These are phyloP conservation scores for Pelosia muscerda DNA, from an alignment of 2,888 invertebrate species.

Conservation along the genomic window DNA sequence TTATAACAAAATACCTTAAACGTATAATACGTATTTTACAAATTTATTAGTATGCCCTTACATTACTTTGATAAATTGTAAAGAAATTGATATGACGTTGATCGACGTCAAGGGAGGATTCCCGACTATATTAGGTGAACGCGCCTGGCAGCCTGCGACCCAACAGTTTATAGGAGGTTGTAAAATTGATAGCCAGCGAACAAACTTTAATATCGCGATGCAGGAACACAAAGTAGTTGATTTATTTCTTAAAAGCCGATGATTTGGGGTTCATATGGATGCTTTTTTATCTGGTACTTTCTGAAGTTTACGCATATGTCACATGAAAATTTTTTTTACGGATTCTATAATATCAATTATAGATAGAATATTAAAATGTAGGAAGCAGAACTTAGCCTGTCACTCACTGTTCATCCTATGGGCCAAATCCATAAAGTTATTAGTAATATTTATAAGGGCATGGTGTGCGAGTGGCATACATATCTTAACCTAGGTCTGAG, in stretches of 20 bases:
- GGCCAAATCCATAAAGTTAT: too few relatives aligned
- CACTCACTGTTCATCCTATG: too few relatives aligned
- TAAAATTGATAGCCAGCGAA: neutral
- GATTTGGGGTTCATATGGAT: too few relatives aligned
- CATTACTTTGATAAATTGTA: conserved; percentile 1
- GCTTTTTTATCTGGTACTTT: too few relatives aligned
- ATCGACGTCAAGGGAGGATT: neutral
- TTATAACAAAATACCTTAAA: neutral
- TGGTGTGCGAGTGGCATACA: too few relatives aligned
- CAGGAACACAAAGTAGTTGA: neutral
- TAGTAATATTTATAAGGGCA: too few relatives aligned
- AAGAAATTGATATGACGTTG: conserved; percentile 4
- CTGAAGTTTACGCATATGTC: too few relatives aligned
- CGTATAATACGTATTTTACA: neutral
- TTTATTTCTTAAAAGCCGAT: neutral
- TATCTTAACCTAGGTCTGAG: too few relatives aligned
- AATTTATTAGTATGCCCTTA: neutral
- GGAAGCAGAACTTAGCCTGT: too few relatives aligned
- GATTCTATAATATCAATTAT: too few relatives aligned
- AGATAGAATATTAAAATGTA: too few relatives aligned
- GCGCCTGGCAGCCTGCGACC: conserved; percentile 3
- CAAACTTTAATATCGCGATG: neutral
- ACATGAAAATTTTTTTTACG: too few relatives aligned
- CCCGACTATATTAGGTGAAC: neutral
- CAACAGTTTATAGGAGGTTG: neutral